Evolutionary conservation across 2,113 vertebrate species (phyloP).

Genomic region (Gulo gulo): DNA sequence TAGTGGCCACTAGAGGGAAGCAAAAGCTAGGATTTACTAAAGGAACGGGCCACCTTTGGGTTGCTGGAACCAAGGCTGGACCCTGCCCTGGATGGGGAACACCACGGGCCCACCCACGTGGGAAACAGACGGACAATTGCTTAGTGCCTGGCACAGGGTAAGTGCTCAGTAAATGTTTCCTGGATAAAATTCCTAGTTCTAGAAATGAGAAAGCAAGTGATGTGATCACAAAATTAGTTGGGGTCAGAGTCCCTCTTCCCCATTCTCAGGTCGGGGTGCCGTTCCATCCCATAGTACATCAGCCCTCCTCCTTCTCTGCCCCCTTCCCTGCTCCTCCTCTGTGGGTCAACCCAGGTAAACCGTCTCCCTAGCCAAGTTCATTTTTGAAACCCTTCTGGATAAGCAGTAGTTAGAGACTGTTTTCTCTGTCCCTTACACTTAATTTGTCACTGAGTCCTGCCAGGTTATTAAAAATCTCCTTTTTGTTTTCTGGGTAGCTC

Average conservation of each 20-base stretch:
- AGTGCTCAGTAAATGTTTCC: neutral
- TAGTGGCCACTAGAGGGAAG: constrained; percentile 47
- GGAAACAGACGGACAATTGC: neutral
- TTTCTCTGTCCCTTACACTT: neutral
- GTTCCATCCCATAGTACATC: neutral
- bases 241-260: neutral
- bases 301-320: neutral
- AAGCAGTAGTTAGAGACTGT: neutral
- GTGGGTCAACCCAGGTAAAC: neutral
- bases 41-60: neutral
- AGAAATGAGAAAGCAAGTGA: neutral
- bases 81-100: too few species aligned
- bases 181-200: neutral
- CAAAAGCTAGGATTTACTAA: neutral
- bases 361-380: neutral
- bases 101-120: neutral
- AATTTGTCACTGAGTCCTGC: neutral
- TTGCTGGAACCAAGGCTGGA: neutral
- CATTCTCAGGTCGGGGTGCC: neutral
- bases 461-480: neutral
- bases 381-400: neutral
- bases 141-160: neutral
- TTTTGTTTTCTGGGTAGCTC: neutral
- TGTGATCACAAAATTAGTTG: neutral
- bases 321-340: neutral